Conservation (phyloP, 1,140 invertebrate species). For the Tribolium madens region DNA sequence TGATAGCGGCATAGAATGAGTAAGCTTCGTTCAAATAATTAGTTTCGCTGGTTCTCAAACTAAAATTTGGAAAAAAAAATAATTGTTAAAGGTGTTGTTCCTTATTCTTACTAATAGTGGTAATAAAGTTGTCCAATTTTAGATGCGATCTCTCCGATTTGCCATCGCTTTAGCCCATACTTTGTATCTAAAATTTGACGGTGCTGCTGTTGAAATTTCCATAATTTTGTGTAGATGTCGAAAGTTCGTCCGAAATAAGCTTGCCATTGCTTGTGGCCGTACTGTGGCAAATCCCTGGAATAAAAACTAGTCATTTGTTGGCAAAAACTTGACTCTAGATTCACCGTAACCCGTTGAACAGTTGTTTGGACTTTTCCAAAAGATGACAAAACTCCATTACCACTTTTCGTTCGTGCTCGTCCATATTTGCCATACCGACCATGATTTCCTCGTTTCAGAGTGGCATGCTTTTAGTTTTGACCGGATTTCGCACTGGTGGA, state of each 20-base stretch:
- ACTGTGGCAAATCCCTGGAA: conserved; percentile 92
- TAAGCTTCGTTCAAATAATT: conserved; percentile 96
- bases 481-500: conserved; percentile 48
- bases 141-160: conserved; percentile 98
- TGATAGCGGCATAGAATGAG: conserved; percentile 96
- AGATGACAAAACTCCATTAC: conserved; percentile 97
- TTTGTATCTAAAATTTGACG: conserved; percentile 91
- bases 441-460: conserved; percentile 67
- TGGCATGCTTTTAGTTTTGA: conserved; percentile 48
- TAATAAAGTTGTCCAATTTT: conserved; percentile 99
- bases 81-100: no score
- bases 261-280: conserved; percentile 98
- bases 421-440: conserved; percentile 81
- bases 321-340: conserved; percentile 19
- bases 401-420: conserved; percentile 92
- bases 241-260: conserved; percentile 97
- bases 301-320: not conserved
- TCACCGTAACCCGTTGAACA: conserved; percentile 95
- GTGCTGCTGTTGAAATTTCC: conserved; percentile 99
- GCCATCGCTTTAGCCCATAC: conserved; percentile 97
- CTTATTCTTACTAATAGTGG: conserved; percentile 91
- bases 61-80: conserved; percentile 65
- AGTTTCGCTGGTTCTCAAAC: conserved; percentile 94
- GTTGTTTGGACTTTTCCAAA: conserved; percentile 96
- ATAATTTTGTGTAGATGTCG: conserved; percentile 98